A percentile compares a stretch with the other conserved stretches of the same genome.
phyloP scores from a whole-genome alignment of 1,140 invertebrate species.

The Gonatopus flavifemur region DNA sequence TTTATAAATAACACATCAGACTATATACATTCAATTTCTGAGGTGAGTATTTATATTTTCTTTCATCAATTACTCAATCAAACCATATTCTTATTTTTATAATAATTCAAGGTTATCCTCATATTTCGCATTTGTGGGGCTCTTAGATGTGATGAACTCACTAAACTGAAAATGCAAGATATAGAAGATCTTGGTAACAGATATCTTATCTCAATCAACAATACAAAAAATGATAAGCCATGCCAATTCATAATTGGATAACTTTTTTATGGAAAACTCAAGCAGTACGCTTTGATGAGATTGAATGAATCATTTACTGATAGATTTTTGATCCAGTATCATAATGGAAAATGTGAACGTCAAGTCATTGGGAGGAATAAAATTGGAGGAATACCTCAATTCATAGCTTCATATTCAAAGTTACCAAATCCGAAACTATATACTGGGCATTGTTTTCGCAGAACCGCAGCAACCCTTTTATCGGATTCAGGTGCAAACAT shows the following conservation, averaged over 20 bases:
- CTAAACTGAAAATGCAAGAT: slow-evolving; percentile 16
- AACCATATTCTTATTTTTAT: slow-evolving; percentile 12
- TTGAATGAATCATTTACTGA: slow-evolving; percentile 11
- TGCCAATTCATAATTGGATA: slow-evolving; percentile 15
- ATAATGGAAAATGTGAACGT: slow-evolving; percentile 19
- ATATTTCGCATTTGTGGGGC: slow-evolving; percentile 22
- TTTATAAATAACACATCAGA: slow-evolving; percentile 10
- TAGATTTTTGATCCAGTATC: slow-evolving; percentile 24
- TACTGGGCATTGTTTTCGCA: slow-evolving; percentile 28
- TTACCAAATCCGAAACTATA: slow-evolving; percentile 24
- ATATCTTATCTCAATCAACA: slow-evolving; percentile 13
- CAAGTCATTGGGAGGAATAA: slow-evolving; percentile 27
- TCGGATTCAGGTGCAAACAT: slow-evolving; percentile 29
- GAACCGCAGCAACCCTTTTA: slow-evolving; percentile 22
- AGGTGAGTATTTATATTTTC: slow-evolving; percentile 5
- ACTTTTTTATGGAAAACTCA: slow-evolving; percentile 14
- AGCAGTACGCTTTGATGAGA: slow-evolving; percentile 17
- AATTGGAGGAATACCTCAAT: slow-evolving; percentile 20
- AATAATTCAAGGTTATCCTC: slow-evolving; percentile 22
- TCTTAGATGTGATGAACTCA: slow-evolving; percentile 24
- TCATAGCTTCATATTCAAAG: slow-evolving; percentile 24
- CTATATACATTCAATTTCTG: slow-evolving; percentile 1
- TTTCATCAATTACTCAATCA: slow-evolving; percentile 10
- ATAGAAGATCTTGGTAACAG: slow-evolving; percentile 15
- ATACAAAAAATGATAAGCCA: slow-evolving; percentile 14